Conservation (phyloP, 2,113 vertebrate genomes). For the Capra hircus region DNA sequence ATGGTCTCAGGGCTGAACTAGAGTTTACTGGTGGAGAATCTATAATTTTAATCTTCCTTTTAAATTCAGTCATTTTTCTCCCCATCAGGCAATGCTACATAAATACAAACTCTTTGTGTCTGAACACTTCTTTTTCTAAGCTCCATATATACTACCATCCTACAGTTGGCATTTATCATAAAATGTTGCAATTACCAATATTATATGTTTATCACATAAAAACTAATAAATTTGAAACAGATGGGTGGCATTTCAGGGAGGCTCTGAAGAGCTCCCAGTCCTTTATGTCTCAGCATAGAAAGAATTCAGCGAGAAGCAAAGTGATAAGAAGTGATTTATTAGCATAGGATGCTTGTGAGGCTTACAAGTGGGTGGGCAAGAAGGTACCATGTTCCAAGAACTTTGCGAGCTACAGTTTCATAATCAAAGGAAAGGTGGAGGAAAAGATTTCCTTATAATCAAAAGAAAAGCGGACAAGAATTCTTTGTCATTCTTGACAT, state of each 20-base stretch:
- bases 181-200: neutral
- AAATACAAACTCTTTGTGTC: neutral
- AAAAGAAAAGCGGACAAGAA: neutral
- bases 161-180: neutral
- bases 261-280: neutral
- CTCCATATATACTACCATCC: neutral
- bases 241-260: neutral
- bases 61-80: neutral
- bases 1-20: neutral
- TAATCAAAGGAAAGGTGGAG: neutral
- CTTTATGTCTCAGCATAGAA: neutral
- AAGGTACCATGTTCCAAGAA: neutral
- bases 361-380: neutral
- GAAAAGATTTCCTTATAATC: neutral
- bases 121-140: neutral
- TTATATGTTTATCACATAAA: neutral
- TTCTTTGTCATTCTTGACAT: neutral
- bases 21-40: neutral
- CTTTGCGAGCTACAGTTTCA: neutral
- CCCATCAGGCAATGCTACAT: neutral
- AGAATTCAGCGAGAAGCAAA: neutral
- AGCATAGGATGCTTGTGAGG: neutral
- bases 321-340: neutral
- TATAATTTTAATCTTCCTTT: neutral
- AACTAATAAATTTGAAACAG: neutral